These are phyloP conservation scores for Dunckerocampus dactyliophorus DNA, from an alignment of 2,113 vertebrate genomes.

Conservation along the genomic window DNA sequence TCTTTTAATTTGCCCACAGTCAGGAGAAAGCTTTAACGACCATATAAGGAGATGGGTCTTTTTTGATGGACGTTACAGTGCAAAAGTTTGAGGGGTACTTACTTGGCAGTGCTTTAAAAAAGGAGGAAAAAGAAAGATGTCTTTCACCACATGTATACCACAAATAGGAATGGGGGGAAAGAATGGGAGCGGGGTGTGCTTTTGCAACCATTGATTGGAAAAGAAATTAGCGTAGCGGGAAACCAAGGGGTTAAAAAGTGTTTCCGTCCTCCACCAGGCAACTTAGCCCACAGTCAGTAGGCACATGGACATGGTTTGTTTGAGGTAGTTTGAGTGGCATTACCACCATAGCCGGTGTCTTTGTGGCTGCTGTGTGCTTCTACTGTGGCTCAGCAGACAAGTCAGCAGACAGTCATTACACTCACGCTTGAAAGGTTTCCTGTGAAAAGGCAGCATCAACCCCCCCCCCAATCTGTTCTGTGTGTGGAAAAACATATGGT, in stretches of 20 bases:
- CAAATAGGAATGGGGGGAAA: constrained; percentile 12
- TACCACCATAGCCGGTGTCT: constrained; percentile 1
- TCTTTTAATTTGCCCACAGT: constrained; percentile 47
- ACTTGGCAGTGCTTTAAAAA: constrained; percentile 38
- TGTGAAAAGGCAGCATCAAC: constrained; percentile 10
- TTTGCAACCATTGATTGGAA: constrained; percentile 25
- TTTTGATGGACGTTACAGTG: constrained; percentile 46
- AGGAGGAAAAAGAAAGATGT: constrained; percentile 10
- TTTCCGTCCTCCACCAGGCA: constrained; percentile 21
- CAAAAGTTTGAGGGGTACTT: constrained; percentile 13
- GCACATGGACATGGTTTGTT: constrained; percentile 18
- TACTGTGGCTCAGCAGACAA: constrained; percentile 9
- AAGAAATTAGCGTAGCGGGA: constrained; percentile 24
- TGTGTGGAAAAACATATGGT: constrained; percentile 52
- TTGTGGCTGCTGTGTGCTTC: constrained; percentile 10
- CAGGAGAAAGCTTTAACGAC: constrained; percentile 21
- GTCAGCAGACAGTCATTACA: constrained; percentile 28
- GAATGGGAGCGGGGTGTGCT: constrained; percentile 2
- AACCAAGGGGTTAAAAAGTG: constrained; percentile 13
- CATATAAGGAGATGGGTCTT: constrained; percentile 41
- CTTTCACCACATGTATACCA: too few relatives aligned
- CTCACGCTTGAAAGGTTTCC: constrained; percentile 30
- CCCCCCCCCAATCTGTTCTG: constrained; percentile 1
- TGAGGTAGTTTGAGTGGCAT: constrained; percentile 15
- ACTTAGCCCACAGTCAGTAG: constrained; percentile 4